These are phyloP conservation scores for Plectrocnemia conspersa DNA, from an alignment of 1,140 invertebrate genomes.

Conservation along the genomic window DNA sequence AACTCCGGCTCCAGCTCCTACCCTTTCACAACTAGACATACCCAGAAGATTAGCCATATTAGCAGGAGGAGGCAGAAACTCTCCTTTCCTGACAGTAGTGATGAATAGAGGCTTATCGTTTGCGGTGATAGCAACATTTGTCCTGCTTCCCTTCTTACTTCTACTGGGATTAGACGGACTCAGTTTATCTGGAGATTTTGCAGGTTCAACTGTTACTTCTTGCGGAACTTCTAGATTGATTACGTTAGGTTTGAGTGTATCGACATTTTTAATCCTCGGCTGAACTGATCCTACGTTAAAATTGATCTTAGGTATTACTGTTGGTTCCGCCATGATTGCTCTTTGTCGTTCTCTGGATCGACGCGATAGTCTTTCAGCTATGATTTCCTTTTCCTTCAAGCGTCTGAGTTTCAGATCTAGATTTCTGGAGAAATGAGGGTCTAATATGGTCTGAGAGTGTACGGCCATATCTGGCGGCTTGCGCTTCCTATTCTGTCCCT, in stretches of 20 bases:
- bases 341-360: conserved; percentile 37
- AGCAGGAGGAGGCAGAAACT: conserved; percentile 71
- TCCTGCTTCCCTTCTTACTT: conserved; percentile 13
- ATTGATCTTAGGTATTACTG: conserved; percentile 36
- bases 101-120: conserved; percentile 59
- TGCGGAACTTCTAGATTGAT: conserved; percentile 25
- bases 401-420: conserved; percentile 60
- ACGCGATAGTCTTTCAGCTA: conserved; percentile 42
- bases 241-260: conserved; percentile 24
- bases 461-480: conserved; percentile 36
- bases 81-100: conserved; percentile 71
- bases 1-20: conserved; percentile 41
- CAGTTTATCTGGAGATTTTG: conserved; percentile 36
- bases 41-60: conserved; percentile 63
- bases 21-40: conserved; percentile 46
- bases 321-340: conserved; percentile 38
- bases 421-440: conserved; percentile 57
- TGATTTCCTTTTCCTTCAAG: conserved; percentile 55
- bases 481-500: conserved; percentile 36
- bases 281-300: conserved; percentile 39
- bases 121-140: too few relatives aligned
- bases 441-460: conserved; percentile 40
- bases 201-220: conserved; percentile 13
- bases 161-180: conserved; percentile 32
- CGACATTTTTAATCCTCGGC: conserved; percentile 36